Base-by-base conservation (phyloP, 2,888 invertebrate species). In the Drosophila nr. fundita region DNA sequence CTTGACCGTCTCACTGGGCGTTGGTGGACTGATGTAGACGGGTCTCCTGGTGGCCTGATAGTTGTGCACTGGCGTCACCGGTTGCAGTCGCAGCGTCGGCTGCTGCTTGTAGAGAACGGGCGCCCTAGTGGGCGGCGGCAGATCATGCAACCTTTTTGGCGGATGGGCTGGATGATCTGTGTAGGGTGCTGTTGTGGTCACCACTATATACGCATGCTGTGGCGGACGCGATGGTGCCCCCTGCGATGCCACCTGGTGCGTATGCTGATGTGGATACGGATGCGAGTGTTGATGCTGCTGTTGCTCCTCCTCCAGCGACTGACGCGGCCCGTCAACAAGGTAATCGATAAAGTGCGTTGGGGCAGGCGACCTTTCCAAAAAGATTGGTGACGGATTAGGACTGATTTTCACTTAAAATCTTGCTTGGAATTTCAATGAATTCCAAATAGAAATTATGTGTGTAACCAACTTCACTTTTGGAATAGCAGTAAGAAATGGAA, bases 301-400 rank as follows among this genome's bases (percentile, higher is more conserved):
- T 36, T 87, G 91, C 36, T 92, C 91, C 53, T 92, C 92, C 4
- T 92, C 92, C 66, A 92, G 70, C 2, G 92, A 90, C 70, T 92
- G 92, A 27, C 91, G 87, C 1, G 92, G 92, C 4, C 91, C 92
- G 40, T 92, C 92, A 55, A 92, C 89, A 36, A 91, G 73, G 58
- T 92, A 92, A 59, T 92, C 91, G 34, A 91, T 86, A 50, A 87
- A 92, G 32, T 87, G 87, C 4, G 87, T 71, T 0, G 89, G 74
- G 3, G 84, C 80, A 27, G 90, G 73, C 21, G 82, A 70, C 27
- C 75, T 76, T n/a, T 11, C 40, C 8, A 40, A 48, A 10, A 49
- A 24, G 24, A 54, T 18, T 11, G n/a, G 30, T 27, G 15, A 54
- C 6, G 24, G 2, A 18, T 54, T 54, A 54, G 24, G 2, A 27